Evolutionary conservation across 1,140 invertebrate genomes (phyloP).

Genomic region (Drosophila azteca): DNA sequence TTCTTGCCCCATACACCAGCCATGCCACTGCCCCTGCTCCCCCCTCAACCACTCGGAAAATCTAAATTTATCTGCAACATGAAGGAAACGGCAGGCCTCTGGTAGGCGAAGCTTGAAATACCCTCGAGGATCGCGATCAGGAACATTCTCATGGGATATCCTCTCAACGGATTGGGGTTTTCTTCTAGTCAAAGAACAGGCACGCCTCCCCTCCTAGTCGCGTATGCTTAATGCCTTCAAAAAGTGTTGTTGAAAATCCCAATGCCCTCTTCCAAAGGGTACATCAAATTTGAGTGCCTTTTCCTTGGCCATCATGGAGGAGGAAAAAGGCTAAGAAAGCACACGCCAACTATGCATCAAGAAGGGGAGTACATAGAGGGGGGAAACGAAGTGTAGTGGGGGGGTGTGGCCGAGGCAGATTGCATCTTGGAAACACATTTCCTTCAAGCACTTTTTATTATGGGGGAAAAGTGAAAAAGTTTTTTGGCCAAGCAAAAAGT

Average conservation of each 20-base stretch:
- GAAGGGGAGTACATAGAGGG: neutral
- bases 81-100: too few species aligned
- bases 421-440: conserved; percentile 42
- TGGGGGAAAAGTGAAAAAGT: conserved; percentile 45
- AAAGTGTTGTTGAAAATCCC: too few species aligned
- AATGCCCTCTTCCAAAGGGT: too few species aligned
- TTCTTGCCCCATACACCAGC: conserved; percentile 2
- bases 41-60: conserved; percentile 23
- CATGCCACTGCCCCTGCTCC: conserved; percentile 4
- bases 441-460: conserved; percentile 30
- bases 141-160: too few species aligned
- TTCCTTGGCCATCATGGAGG: neutral
- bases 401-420: conserved; percentile 32
- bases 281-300: conserved; percentile 34
- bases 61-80: conserved; percentile 73
- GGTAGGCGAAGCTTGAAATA: too few species aligned
- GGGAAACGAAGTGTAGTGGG: neutral
- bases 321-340: conserved; percentile 30
- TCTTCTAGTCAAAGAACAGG: too few species aligned
- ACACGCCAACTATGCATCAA: conserved; percentile 33
- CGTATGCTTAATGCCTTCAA: too few species aligned
- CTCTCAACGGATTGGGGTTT: too few species aligned
- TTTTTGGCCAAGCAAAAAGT: neutral
- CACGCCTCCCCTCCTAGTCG: too few species aligned
- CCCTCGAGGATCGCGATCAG: too few species aligned